Evolutionary conservation across 2,888 invertebrate genomes (phyloP).

Genomic region (Carpatolechia fugitivella): DNA sequence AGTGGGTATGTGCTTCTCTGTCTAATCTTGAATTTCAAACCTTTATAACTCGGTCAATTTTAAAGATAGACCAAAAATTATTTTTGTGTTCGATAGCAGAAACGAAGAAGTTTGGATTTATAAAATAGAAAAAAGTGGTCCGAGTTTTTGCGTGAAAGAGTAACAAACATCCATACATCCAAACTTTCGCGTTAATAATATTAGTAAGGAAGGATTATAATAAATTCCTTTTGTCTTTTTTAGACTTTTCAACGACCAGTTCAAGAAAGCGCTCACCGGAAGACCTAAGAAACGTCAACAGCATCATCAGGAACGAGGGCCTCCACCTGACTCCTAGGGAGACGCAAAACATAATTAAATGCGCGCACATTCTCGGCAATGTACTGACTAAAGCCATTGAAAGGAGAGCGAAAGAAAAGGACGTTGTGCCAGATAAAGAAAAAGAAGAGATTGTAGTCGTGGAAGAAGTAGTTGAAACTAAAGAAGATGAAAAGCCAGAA

Average conservation of each 20-base stretch:
- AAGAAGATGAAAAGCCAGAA: conserved; percentile 2
- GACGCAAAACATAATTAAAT: conserved; percentile 66
- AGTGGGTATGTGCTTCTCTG: too few relatives aligned
- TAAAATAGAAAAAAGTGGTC: too few relatives aligned
- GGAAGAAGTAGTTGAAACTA: conserved; percentile 28
- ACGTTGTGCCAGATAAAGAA: conserved; percentile 22
- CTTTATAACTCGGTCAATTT: too few relatives aligned
- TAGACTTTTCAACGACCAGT: conserved; percentile 52
- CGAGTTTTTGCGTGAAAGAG: too few relatives aligned
- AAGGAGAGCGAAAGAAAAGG: conserved; percentile 43
- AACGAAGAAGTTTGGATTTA: too few relatives aligned
- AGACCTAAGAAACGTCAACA: conserved; percentile 46
- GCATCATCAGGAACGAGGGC: conserved; percentile 58
- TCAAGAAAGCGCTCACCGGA: conserved; percentile 56
- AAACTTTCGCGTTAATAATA: too few relatives aligned
- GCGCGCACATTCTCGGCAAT: conserved; percentile 62
- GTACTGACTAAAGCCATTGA: conserved; percentile 63
- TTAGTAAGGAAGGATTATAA: too few relatives aligned
- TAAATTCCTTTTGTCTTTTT: background rate
- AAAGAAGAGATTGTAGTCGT: conserved; percentile 22
- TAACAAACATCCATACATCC: too few relatives aligned
- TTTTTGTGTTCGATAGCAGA: too few relatives aligned
- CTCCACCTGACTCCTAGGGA: conserved; percentile 60
- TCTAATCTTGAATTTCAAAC: too few relatives aligned
- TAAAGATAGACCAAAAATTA: too few relatives aligned